These are phyloP conservation scores for Neomorphus geoffroyi DNA, from an alignment of 2,797 vertebrate species.

Conservation along the genomic window DNA sequence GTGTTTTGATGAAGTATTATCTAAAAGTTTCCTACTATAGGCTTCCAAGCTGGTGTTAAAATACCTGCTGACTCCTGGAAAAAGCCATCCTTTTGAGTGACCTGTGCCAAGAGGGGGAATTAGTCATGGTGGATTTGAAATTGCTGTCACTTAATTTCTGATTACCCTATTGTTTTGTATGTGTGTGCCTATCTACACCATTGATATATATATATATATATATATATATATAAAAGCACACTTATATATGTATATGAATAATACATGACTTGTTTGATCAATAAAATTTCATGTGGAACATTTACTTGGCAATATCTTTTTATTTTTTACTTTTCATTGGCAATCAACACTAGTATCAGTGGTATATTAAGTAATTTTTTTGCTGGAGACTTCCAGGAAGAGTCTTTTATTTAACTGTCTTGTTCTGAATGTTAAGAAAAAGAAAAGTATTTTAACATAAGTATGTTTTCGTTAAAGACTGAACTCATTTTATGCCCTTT, in stretches of 20 bases:
- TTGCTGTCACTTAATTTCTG: not conserved
- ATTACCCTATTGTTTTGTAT: not conserved
- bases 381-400: not conserved
- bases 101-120: not conserved
- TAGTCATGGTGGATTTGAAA: not conserved
- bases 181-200: not conserved
- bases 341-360: not conserved
- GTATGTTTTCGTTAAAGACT: not conserved
- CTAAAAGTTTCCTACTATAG: not conserved
- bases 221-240: not conserved
- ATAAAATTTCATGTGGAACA: not conserved
- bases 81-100: not conserved
- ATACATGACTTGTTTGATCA: not conserved
- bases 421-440: not conserved
- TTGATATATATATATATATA: not conserved
- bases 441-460: not conserved
- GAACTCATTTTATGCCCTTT: not conserved
- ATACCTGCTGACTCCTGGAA: not conserved
- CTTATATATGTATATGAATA: not conserved
- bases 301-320: not conserved
- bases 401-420: not conserved
- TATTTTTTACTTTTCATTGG: slow-evolving; percentile 3
- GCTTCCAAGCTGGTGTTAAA: not conserved
- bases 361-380: not conserved
- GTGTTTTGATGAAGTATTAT: not conserved